Conservation (phyloP, 2,797 vertebrate species). For the Cirrhinus mrigala region DNA sequence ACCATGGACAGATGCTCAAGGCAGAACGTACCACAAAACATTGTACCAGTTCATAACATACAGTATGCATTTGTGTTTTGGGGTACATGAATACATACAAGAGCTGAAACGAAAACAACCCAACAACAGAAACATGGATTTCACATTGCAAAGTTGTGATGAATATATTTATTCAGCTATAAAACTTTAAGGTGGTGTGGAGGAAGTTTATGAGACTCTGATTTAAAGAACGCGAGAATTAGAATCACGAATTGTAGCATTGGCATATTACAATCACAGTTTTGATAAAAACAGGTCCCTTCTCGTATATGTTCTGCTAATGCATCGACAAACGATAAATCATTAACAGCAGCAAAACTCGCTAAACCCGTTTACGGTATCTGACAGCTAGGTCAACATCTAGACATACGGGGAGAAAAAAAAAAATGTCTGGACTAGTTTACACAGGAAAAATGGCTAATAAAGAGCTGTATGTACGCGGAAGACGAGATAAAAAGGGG, state of each 20-base stretch:
- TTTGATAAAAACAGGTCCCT: background rate
- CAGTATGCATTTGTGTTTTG: constrained; percentile 32
- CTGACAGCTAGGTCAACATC: constrained; percentile 12
- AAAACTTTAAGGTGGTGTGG: background rate
- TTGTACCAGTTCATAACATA: constrained; percentile 39
- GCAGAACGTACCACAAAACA: constrained; percentile 56
- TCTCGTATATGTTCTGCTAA: background rate
- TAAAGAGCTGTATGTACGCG: constrained; percentile 30
- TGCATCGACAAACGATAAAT: background rate
- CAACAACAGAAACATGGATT: background rate
- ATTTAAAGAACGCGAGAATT: background rate
- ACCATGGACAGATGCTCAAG: constrained; percentile 61
- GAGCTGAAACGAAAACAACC: constrained; percentile 15
- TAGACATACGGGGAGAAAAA: background rate
- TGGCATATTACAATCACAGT: background rate
- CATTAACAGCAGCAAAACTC: constrained; percentile 1
- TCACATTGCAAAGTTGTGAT: background rate
- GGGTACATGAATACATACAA: constrained; percentile 44
- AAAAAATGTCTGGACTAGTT: background rate
- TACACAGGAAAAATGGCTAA: background rate
- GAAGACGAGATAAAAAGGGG: constrained; percentile 50
- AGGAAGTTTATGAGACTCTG: background rate
- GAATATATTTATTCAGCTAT: background rate
- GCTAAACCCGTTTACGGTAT: constrained; percentile 8
- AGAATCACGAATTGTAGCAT: background rate